phyloP scores from a whole-genome alignment of 2,888 invertebrate genomes.

The Syrphus vitripennis region DNA sequence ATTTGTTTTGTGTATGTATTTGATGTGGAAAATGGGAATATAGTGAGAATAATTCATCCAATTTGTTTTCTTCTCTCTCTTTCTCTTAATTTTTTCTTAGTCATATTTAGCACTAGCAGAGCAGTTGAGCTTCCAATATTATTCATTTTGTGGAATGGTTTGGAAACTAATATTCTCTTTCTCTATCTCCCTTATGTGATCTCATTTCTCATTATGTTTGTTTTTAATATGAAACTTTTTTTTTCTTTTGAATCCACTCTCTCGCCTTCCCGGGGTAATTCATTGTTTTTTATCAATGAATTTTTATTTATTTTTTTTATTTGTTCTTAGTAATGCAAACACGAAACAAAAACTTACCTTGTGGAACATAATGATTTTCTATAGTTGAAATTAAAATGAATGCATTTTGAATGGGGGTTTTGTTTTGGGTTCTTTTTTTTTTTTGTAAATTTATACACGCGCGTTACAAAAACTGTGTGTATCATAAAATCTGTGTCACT shows the following conservation, averaged over 20 bases:
- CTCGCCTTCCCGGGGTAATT: background rate
- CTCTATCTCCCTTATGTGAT: background rate
- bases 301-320: background rate
- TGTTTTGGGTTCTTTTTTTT: no score
- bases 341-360: background rate
- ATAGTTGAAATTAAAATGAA: background rate
- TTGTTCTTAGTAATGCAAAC: background rate
- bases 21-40: background rate
- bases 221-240: background rate
- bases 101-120: no score
- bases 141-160: constrained; percentile 13
- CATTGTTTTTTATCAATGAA: constrained; percentile 23
- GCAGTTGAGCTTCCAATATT: no score
- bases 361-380: background rate
- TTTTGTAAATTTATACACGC: background rate
- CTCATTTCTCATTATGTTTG: background rate
- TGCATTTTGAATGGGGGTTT: background rate
- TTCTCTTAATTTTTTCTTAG: no score
- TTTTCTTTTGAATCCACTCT: background rate
- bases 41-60: background rate
- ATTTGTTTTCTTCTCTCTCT: background rate
- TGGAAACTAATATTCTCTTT: constrained; percentile 3
- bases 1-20: constrained; percentile 19
- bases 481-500: constrained; percentile 21
- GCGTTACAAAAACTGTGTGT: background rate